phyloP scores from a whole-genome alignment of 2,113 vertebrate species.

The Syngnathus typhle region DNA sequence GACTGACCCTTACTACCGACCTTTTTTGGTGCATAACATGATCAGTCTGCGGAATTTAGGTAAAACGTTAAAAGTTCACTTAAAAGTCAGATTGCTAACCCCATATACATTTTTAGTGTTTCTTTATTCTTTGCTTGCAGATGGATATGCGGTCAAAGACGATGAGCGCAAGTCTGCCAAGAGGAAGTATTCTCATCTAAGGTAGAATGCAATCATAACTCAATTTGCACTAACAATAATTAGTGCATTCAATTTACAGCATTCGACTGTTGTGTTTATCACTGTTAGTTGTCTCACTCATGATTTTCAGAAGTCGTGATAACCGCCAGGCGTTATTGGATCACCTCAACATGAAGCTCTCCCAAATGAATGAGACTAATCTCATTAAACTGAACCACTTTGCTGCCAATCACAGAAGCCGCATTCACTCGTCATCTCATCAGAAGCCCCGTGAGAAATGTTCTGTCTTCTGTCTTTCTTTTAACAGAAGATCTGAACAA shows the following conservation, averaged over 20 bases:
- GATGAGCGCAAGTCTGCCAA: conserved; percentile 67
- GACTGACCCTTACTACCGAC: conserved; percentile 67
- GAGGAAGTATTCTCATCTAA: conserved; percentile 65
- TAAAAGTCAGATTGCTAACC: not conserved
- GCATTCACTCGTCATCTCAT: not conserved
- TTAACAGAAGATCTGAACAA: not conserved
- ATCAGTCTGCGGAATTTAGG: conserved; percentile 71
- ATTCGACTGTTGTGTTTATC: not conserved
- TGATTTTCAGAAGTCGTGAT: conserved; percentile 49
- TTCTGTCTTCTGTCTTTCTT: not conserved
- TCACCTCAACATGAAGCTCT: conserved; percentile 56
- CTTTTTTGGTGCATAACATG: conserved; percentile 69
- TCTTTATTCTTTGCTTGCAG: conserved; percentile 41
- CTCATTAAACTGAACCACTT: conserved; percentile 71
- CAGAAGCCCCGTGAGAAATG: conserved; percentile 51
- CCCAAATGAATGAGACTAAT: conserved; percentile 61
- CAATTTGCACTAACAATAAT: not conserved
- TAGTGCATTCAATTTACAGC: too few species aligned
- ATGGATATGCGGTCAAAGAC: conserved; percentile 70
- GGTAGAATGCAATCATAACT: not conserved
- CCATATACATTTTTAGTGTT: not conserved
- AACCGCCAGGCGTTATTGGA: conserved; percentile 57
- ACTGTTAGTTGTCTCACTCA: conserved; percentile 3
- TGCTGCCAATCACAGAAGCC: not conserved
- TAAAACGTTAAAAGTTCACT: conserved; percentile 18